Conservation (phyloP, 2,113 vertebrate genomes). For the Phyllostomus discolor region DNA sequence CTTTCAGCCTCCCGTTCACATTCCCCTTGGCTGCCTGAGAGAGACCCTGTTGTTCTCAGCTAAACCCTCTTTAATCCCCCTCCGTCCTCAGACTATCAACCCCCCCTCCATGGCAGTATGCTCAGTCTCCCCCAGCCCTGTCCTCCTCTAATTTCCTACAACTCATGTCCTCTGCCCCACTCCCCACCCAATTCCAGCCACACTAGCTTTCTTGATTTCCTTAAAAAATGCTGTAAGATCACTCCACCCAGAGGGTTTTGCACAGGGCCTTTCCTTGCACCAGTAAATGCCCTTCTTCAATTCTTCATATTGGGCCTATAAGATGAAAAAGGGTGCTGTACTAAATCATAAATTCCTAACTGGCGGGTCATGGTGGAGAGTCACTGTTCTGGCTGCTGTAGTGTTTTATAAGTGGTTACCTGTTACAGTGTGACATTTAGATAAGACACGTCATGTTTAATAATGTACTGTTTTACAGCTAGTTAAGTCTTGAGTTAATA, state of each 20-base stretch:
- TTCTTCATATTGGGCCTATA: background rate
- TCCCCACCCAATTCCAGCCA: background rate
- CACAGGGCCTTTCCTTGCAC: background rate
- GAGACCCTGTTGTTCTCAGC: background rate
- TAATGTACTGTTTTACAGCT: background rate
- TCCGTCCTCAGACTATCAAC: background rate
- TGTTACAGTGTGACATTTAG: slow-evolving; percentile 24
- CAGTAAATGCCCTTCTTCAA: background rate
- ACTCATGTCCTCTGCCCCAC: background rate
- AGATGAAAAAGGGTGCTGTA: background rate
- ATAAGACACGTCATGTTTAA: background rate
- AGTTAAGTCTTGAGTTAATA: slow-evolving; percentile 5
- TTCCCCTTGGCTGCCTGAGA: background rate
- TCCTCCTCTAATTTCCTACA: background rate
- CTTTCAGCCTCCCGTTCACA: background rate
- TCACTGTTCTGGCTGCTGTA: background rate
- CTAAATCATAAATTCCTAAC: background rate
- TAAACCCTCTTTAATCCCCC: background rate
- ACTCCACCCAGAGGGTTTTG: background rate
- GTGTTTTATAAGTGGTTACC: background rate
- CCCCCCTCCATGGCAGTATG: too few relatives aligned
- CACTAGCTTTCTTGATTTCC: background rate
- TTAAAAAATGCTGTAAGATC: background rate
- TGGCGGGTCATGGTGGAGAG: background rate
- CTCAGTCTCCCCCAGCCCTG: background rate